These are phyloP conservation scores for Pongo abelii DNA, from an alignment of 2,113 vertebrate genomes.

Conservation along the genomic window DNA sequence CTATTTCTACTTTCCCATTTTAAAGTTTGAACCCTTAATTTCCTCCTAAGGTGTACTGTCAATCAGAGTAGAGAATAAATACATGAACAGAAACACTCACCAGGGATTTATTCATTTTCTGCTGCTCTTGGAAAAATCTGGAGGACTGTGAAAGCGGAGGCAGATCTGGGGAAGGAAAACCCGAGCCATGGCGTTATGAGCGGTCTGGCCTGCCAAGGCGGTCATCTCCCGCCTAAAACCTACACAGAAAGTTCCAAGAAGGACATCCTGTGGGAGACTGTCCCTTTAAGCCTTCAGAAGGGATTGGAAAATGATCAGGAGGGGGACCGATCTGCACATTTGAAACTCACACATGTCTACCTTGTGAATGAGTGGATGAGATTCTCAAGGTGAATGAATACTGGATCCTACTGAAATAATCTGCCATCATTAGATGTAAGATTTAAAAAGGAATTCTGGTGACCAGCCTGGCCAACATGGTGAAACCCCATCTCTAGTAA, in stretches of 20 bases:
- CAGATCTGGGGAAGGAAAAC: neutral
- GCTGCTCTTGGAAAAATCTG: neutral
- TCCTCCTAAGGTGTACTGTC: neutral
- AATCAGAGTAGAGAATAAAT: neutral
- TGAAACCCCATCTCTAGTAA: too few relatives aligned
- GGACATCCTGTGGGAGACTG: neutral
- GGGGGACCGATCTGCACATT: neutral
- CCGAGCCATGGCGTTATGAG: neutral
- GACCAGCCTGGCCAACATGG: too few relatives aligned
- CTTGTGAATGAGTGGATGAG: accelerated
- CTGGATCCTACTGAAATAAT: neutral
- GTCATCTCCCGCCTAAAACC: neutral
- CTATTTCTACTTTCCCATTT: neutral
- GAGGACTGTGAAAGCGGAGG: neutral
- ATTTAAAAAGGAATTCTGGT: neutral
- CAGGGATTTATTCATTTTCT: constrained; percentile 63
- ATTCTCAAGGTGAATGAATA: neutral
- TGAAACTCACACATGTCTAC: neutral
- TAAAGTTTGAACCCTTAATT: neutral
- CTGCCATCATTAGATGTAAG: neutral
- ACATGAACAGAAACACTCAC: constrained; percentile 57
- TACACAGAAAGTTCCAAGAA: neutral
- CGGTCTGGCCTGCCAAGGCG: too few relatives aligned
- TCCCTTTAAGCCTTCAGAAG: neutral
- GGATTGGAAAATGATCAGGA: neutral